Base-by-base conservation (phyloP, 2,888 invertebrate species). In the Agelastica alni region DNA sequence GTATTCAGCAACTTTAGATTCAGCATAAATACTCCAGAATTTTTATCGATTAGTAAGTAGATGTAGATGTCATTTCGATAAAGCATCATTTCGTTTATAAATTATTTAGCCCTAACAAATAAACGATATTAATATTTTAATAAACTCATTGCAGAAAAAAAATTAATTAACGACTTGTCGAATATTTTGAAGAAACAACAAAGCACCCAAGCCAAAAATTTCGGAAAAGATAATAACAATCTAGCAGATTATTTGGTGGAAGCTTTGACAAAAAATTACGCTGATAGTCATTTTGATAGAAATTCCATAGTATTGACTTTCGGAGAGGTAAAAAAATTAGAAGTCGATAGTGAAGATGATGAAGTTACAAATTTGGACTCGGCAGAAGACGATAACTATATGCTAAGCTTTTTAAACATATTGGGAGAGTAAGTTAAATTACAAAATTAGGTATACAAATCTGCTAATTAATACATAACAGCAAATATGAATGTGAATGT, bases 291-390 rank as follows among this genome's bases (percentile, higher is more conserved):
- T 9, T 3, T 56, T 4, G 36, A 49, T 10, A 76, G 62, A 72
- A 79, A 56, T 31, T 54, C 59, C 6, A 22, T 62, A 18, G 30
- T 64, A 1, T 36, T 63, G n/a, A 56, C 49, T 18, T 46, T 62
- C 13, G 65, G 63, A 2, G 36, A 49, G 4, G 22, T 55, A 10
- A 28, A 41, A 16, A 41, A 4, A 17, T 2, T 22, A 5, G 30
- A 28, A 2, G 36, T 13, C 12, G 9, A 43, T 1, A 28, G 22
- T 3, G 51, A 58, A 7, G 51, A 44, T 5, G 52, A 48, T 20
- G 42, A 36, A 18, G 32, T 58, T 2, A 56, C 53, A 16, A n/a
- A 39, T n/a, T 31, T 55, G 4, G 45, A 37, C 4, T 13, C 16
- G 6, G n/a, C 14, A 7, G 34, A 51, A 36, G 32, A 12, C 28